Base-by-base conservation (phyloP, 2,797 vertebrate genomes). In the Microcaecilia unicolor region DNA sequence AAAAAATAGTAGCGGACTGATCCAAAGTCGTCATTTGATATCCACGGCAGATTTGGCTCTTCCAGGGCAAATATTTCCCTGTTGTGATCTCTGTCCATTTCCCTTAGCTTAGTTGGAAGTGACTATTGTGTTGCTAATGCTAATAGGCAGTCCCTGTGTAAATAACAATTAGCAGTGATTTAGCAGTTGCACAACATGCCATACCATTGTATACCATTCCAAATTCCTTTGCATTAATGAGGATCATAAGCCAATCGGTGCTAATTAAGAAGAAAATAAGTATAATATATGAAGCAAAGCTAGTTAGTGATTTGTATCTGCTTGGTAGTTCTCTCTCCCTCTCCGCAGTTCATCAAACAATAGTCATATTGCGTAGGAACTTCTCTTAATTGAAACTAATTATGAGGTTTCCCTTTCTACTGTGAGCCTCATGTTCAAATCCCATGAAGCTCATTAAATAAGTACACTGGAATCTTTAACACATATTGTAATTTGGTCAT, bases 91-190 rank as follows among this genome's bases (percentile, higher is more conserved):
- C 64, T 64, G 67, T 44, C 51, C 41, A 29, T 41, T 68, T 67
- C 51, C 55, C 37, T 67, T 62, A 19, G 3, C 40, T 47, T 67
- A 71, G 67, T 79, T 78, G 57, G 58, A 76, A 72, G 72, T 62
- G 53, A 67, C 70, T 78, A 74, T 64, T 66, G 61, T 76, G 73
- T 76, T 74, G 79, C 76, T 72, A 71, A 70, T 70, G 61, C 46
- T 80, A 80, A 81, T 80, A 77, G 57, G 48, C 62, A 60, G 67
- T 67, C 74, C 74, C 64, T 23, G 2, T 61, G 61, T 82, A 83
- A 83, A 80, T 78, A 78, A 80, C 77, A 81, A 81, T 83, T 83
- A 79, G 63, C 67, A 77, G 80, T 78, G 74, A 82, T 80, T 74
- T 75, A 77, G 65, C 74, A 77, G 65, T 80, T 76, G 55, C 74